These are phyloP conservation scores for Drosophila repleta DNA, from an alignment of 1,140 invertebrate species.

Conservation along the genomic window DNA sequence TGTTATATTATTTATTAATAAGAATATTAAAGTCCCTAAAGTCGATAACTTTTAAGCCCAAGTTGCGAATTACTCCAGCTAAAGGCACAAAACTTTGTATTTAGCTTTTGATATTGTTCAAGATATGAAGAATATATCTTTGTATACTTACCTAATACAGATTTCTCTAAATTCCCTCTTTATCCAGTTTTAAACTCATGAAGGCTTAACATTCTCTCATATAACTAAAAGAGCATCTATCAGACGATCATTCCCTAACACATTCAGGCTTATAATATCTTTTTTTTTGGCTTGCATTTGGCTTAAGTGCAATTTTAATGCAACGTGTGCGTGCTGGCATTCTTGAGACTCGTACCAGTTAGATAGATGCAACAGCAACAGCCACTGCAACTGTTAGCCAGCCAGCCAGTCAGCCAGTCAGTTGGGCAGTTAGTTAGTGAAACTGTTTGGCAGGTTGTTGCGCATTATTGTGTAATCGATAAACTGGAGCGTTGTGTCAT, in stretches of 20 bases:
- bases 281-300: constrained; percentile 37
- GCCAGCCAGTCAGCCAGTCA: constrained; percentile 12
- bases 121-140: too few species aligned
- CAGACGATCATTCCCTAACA: not conserved
- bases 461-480: constrained; percentile 64
- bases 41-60: too few species aligned
- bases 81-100: too few species aligned
- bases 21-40: too few species aligned
- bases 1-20: too few species aligned
- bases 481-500: constrained; percentile 56
- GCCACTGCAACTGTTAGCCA: constrained; percentile 22
- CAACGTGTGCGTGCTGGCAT: constrained; percentile 47
- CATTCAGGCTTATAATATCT: not conserved
- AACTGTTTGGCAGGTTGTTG: constrained; percentile 70
- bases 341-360: constrained; percentile 47
- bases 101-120: too few species aligned
- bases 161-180: too few species aligned
- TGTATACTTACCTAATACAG: too few species aligned
- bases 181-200: too few species aligned
- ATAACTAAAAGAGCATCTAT: not conserved
- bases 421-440: constrained; percentile 37
- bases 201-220: too few species aligned
- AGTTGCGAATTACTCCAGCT: too few species aligned
- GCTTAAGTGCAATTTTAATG: constrained; percentile 46
- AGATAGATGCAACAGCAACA: constrained; percentile 34